Evolutionary conservation across 2,113 vertebrate species (phyloP).

Genomic region (Cichladusa arquata): DNA sequence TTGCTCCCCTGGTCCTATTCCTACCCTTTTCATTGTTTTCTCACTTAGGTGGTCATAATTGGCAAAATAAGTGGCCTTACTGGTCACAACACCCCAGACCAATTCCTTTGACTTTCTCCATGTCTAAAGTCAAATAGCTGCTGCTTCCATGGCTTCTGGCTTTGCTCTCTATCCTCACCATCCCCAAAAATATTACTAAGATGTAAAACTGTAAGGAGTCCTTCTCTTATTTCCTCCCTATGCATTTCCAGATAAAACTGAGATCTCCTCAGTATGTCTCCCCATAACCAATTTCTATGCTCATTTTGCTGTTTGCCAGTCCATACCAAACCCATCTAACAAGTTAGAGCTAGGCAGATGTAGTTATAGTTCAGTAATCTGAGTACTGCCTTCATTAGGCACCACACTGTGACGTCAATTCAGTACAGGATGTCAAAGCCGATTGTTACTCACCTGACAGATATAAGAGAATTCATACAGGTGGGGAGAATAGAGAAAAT

Average conservation of each 20-base stretch:
- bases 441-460: not conserved
- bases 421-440: not conserved
- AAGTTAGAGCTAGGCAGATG: not conserved
- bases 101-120: not conserved
- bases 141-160: not conserved
- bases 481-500: not conserved
- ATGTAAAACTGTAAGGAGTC: not conserved
- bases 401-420: not conserved
- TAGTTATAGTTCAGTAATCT: not conserved
- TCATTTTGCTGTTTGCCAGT: not conserved
- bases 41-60: not conserved
- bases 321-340: not conserved
- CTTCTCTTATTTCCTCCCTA: not conserved
- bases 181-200: not conserved
- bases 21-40: not conserved
- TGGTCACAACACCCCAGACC: not conserved
- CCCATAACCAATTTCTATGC: fast-evolving
- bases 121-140: not conserved
- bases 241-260: not conserved
- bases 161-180: fast-evolving
- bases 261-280: fast-evolving
- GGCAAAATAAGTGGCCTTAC: not conserved
- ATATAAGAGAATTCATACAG: not conserved
- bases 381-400: not conserved
- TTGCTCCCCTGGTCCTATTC: not conserved